Base-by-base conservation (phyloP, 1,140 invertebrate genomes). In the Bombus vancouverensis region DNA sequence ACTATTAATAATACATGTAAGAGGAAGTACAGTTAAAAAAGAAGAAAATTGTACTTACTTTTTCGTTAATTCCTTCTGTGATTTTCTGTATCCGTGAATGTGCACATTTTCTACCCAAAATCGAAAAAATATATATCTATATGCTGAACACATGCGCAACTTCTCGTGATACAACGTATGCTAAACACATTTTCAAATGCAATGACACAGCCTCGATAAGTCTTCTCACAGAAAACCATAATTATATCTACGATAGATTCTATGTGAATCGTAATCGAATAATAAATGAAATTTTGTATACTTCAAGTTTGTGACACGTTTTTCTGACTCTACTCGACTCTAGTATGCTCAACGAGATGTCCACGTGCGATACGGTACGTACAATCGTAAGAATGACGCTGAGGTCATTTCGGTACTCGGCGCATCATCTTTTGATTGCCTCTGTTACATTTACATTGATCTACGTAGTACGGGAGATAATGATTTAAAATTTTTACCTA, bases 341-440 rank as follows among this genome's bases (percentile, higher is more conserved):
- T 74, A 28, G 44, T 83, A 32, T 78, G 13, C 57, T 76, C 39
- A 79, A 66, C 75, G 71, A 70, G 34, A 59, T 78, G 57, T 18
- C 76, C 85, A 70, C 82, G 70, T 78, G 84, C 71, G 47, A 66
- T 74, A 85, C 82, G 39, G 57, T 74, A 87, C 82, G 82, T 66
- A 85, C 75, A 74, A 85, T 70, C 77, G 74, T 83, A 57, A 80
- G 80, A 91, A 90, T 89, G 89, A 91, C 90, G 88, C 88, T 83
- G 88, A 81, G 86, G 87, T 92, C 91, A 91, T 91, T 91, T 92
- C 79, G 85, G 34, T 88, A 91, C 91, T 90, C 76, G 65, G 73
- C 75, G 85, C 66, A 88, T 90, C 87, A 87, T 91, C 87, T 85
- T 89, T 90, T 82, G 74, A 42, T 47, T 87, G 66, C 42, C 66